These are phyloP conservation scores for Rhagologus leucostigma DNA, from an alignment of 2,113 vertebrate genomes.

Conservation along the genomic window DNA sequence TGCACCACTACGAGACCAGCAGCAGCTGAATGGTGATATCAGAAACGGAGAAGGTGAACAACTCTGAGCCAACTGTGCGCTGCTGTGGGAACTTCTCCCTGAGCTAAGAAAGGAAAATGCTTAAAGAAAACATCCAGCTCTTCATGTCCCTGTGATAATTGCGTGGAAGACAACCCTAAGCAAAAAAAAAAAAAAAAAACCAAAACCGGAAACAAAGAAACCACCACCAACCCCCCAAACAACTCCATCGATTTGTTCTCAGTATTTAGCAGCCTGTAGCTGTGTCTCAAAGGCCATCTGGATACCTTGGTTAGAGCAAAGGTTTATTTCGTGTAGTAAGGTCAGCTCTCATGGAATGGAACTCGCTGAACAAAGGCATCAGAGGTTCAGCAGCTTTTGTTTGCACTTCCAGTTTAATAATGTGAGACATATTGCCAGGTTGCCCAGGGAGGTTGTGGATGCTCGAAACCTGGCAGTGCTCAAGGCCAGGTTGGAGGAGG, in stretches of 20 bases:
- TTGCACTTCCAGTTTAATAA: neutral
- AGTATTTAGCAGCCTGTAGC: neutral
- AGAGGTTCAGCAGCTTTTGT: neutral
- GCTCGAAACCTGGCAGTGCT: neutral
- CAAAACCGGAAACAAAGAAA: neutral
- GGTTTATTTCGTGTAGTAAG: neutral
- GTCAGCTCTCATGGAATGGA: neutral
- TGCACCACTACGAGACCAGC: rapidly evolving
- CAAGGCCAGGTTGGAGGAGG: neutral
- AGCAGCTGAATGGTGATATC: neutral
- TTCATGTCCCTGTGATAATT: neutral
- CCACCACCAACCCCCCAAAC: neutral
- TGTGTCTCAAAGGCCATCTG: neutral
- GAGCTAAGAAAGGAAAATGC: neutral
- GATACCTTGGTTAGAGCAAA: neutral
- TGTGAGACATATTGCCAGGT: neutral
- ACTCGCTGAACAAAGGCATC: neutral
- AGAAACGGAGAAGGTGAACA: neutral
- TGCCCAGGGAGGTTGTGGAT: neutral
- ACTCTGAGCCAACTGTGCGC: neutral
- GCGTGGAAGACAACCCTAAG: neutral
- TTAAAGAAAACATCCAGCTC: neutral
- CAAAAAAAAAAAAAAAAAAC: neutral
- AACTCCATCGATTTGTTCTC: neutral
- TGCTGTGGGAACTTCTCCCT: neutral